These are phyloP conservation scores for Polyodon spathula DNA, from an alignment of 2,113 vertebrate genomes.

Conservation along the genomic window DNA sequence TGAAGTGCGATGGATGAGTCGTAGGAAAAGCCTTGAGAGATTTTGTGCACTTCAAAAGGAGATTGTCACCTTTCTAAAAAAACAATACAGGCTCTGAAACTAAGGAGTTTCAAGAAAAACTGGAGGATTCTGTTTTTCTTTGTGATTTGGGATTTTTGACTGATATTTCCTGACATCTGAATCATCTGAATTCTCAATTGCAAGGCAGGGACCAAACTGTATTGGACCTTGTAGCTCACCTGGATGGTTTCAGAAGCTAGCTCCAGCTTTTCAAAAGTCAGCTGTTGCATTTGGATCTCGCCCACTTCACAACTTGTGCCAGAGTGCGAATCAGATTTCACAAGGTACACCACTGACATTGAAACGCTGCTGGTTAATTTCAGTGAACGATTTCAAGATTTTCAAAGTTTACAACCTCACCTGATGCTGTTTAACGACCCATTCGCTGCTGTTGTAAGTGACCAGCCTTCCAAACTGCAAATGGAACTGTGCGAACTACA, in stretches of 20 bases:
- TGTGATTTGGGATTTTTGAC: too few species aligned
- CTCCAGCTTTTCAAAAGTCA: slow-evolving; percentile 3
- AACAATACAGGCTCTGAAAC: slow-evolving; percentile 7
- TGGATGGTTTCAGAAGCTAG: slow-evolving; percentile 5
- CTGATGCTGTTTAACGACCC: slow-evolving; percentile 1
- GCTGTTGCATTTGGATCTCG: neutral
- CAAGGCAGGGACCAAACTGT: slow-evolving; percentile 7
- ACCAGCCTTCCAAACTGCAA: neutral
- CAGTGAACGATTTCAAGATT: slow-evolving; percentile 12
- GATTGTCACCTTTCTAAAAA: slow-evolving; percentile 16
- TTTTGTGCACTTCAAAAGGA: slow-evolving; percentile 14
- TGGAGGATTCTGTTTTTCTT: slow-evolving; percentile 10
- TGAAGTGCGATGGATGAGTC: slow-evolving; percentile 17
- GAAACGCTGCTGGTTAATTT: neutral
- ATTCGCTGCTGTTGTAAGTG: neutral
- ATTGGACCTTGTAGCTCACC: slow-evolving; percentile 5
- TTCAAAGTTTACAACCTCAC: neutral
- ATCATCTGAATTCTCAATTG: slow-evolving; percentile 9
- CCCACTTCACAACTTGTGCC: neutral
- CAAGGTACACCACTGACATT: neutral
- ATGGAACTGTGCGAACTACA: too few species aligned
- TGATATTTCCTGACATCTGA: neutral
- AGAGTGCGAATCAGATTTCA: neutral
- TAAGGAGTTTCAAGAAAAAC: slow-evolving; percentile 11
- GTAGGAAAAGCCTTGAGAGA: slow-evolving; percentile 12